Conservation (phyloP, 1,140 invertebrate species). For the Trichonephila clavipes region DNA sequence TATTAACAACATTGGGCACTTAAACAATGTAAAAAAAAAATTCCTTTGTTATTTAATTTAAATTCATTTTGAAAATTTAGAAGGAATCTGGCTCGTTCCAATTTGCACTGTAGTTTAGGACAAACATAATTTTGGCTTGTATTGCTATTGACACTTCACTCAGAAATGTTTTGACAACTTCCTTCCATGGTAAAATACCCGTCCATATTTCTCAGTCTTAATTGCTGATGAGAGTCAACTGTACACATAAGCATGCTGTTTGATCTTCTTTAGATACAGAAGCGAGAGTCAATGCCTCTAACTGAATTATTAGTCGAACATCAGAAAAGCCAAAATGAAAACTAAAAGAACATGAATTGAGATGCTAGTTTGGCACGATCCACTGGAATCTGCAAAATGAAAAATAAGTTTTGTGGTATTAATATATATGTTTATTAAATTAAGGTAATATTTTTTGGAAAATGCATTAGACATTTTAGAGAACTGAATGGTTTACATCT, state of each 20-base stretch:
- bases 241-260: conserved; percentile 61
- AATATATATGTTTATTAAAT: too few species aligned
- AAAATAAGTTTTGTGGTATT: background rate
- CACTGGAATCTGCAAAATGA: conserved; percentile 44
- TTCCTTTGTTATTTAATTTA: too few species aligned
- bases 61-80: too few species aligned
- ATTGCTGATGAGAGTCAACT: background rate
- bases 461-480: too few species aligned
- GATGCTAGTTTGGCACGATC: conserved; percentile 26
- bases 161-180: background rate
- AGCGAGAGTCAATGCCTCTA: conserved; percentile 1
- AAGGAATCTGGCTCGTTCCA: background rate
- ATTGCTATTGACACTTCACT: conserved; percentile 54
- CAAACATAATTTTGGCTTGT: conserved; percentile 17
- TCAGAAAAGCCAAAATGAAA: conserved; percentile 5
- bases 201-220: conserved; percentile 8
- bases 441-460: too few species aligned
- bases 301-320: conserved; percentile 22
- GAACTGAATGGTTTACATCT: too few species aligned
- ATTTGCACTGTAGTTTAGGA: background rate
- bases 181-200: conserved; percentile 27
- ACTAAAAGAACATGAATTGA: conserved; percentile 48
- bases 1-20: too few species aligned
- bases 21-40: too few species aligned
- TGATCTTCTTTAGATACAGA: conserved; percentile 34